A percentile compares a stretch with the other conserved stretches of the same genome.
These are phyloP conservation scores for Tanytarsus gracilentus DNA, from an alignment of 2,888 invertebrate species.

Conservation along the genomic window DNA sequence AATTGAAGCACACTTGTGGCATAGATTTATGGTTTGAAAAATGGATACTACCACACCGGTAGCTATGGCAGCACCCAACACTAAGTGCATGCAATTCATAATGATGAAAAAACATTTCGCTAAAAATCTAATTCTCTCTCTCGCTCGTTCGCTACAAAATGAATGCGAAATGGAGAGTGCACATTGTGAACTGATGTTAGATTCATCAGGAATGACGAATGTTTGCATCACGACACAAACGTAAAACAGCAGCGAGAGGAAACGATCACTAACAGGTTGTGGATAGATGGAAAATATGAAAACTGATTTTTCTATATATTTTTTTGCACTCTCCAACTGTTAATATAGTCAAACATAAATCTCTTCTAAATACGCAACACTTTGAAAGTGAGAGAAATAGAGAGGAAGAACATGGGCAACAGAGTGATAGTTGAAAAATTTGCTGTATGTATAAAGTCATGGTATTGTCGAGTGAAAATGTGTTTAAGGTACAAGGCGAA, in stretches of 20 bases:
- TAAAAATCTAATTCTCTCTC: neutral
- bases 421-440: slow-evolving; percentile 20
- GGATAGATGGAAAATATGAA: slow-evolving; percentile 9
- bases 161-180: too few relatives aligned
- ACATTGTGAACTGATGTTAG: neutral
- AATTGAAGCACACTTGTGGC: too few relatives aligned
- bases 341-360: slow-evolving; percentile 4
- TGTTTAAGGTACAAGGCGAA: neutral
- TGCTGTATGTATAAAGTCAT: neutral
- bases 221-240: neutral
- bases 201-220: slow-evolving; percentile 9
- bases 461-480: neutral
- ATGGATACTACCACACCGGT: too few relatives aligned
- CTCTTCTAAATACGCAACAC: neutral
- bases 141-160: neutral
- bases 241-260: neutral
- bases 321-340: neutral
- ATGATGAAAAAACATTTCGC: neutral
- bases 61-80: too few relatives aligned
- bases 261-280: slow-evolving; percentile 21
- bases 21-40: too few relatives aligned
- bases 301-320: slow-evolving; percentile 16
- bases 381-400: neutral
- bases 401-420: neutral
- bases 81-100: too few relatives aligned